Base-by-base conservation (phyloP, 2,797 vertebrate species). In the Gymnothorax reevesii region DNA sequence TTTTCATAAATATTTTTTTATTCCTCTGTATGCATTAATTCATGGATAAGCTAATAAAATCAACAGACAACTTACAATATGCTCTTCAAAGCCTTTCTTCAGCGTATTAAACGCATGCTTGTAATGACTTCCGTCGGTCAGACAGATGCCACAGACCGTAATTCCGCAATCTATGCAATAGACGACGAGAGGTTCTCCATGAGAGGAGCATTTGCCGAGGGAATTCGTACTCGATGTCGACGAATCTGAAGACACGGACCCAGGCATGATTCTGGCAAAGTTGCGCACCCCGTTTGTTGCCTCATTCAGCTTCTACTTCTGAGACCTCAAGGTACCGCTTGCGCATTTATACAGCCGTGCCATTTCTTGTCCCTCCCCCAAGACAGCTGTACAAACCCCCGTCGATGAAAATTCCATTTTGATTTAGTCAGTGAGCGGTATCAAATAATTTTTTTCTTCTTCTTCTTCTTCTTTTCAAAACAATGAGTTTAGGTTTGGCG, bases 31-130 rank as follows among this genome's bases (percentile, higher is more conserved):
- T 60, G 13, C 60, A 64, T 64, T 64, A 4, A 64, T 17, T 6
- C 10, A 66, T 66, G 22, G 7, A 64, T 20, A 22, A 9, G 12
- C 69, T 3, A 73, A 33, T 73, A 73, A 4, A 33, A 71, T 13
- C 7, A 17, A 77, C 0, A 20, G 73, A 20, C 22, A 9, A 86
- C 85, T 86, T 69, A 86, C 85, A 15, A 86, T 82, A 2, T 86
- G 60, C 0, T 66, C 3, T 64, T 57, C 25, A 15, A 52, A 82
- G 12, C 57, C 85, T 13, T 69, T 52, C 79, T 62, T n/a, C 9
- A 49, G n/a, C 12, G 57, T 80, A 7, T 17, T 60, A 20, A 55
- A 86, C 17, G 5, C 7, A 52, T 86, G 85, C 42, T 42, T 69
- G 42, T 64, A 54, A 52, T 86, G 85, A 13, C 0, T 27, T 15